These are phyloP conservation scores for Enteromius argenteus DNA, from an alignment of 2,797 vertebrate species.

Conservation along the genomic window DNA sequence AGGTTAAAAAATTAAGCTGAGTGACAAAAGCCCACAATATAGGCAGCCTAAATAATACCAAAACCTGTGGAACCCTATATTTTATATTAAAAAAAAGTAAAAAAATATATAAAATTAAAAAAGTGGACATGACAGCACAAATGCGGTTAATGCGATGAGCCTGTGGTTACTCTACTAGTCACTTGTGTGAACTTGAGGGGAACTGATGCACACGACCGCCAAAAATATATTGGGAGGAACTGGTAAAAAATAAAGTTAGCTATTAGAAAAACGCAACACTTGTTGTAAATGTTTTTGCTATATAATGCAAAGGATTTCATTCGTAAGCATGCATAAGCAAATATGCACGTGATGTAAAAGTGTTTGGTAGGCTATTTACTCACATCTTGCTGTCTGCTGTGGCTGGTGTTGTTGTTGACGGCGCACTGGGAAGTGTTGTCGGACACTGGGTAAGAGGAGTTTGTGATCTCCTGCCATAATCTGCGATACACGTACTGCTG, in stretches of 20 bases:
- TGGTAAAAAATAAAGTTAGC: neutral
- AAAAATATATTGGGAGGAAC: too few species aligned
- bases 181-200: neutral
- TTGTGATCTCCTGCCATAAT: slow-evolving; percentile 86
- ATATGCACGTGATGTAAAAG: neutral
- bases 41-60: neutral
- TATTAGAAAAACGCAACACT: neutral
- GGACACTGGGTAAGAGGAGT: slow-evolving; percentile 77
- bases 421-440: slow-evolving; percentile 78
- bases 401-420: slow-evolving; percentile 64
- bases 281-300: neutral
- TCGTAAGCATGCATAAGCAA: neutral
- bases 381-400: slow-evolving; percentile 69
- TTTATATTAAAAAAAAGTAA: too few species aligned
- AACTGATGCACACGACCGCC: neutral
- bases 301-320: neutral
- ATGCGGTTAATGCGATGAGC: neutral
- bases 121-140: neutral
- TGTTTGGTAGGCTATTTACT: slow-evolving; percentile 20
- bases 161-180: neutral
- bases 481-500: slow-evolving; percentile 91
- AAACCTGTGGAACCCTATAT: neutral
- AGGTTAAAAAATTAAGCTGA: neutral
- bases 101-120: neutral
- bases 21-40: neutral